Evolutionary conservation across 1,140 invertebrate genomes (phyloP).

Genomic region (Calephelis virginiensis): DNA sequence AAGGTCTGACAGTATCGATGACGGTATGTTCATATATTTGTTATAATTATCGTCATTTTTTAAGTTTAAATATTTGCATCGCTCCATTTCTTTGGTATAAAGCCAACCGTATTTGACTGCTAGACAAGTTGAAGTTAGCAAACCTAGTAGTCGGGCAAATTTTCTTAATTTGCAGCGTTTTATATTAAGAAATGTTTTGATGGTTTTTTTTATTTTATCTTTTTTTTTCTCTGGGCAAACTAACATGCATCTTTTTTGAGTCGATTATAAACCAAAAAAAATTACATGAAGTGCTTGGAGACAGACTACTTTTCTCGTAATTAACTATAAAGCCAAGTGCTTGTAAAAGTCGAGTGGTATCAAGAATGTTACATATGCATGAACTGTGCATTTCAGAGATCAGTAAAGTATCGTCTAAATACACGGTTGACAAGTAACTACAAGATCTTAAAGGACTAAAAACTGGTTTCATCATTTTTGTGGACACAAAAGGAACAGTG

Average conservation of each 20-base stretch:
- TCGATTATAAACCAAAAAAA: too few species aligned
- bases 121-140: conserved; percentile 19
- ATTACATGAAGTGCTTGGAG: not conserved
- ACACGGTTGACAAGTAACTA: not conserved
- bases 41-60: conserved; percentile 18
- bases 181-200: not conserved
- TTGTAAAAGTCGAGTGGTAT: not conserved
- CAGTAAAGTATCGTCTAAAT: conserved; percentile 5
- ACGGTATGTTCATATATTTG: too few species aligned
- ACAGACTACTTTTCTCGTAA: not conserved
- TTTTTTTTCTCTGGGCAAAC: not conserved
- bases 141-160: conserved; percentile 18
- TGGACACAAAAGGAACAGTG: conserved; percentile 20
- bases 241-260: not conserved
- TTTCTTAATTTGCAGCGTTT: conserved; percentile 18
- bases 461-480: not conserved
- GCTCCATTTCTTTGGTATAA: conserved; percentile 24
- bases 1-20: too few species aligned
- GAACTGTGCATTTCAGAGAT: not conserved
- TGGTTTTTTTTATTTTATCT: not conserved
- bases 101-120: conserved; percentile 23
- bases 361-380: not conserved
- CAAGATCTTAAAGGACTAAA: not conserved
- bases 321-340: not conserved
- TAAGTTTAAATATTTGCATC: conserved; percentile 21